Evolutionary conservation across 2,888 invertebrate genomes (phyloP).

Genomic region (Galeopsomyia nigrocyanea): DNA sequence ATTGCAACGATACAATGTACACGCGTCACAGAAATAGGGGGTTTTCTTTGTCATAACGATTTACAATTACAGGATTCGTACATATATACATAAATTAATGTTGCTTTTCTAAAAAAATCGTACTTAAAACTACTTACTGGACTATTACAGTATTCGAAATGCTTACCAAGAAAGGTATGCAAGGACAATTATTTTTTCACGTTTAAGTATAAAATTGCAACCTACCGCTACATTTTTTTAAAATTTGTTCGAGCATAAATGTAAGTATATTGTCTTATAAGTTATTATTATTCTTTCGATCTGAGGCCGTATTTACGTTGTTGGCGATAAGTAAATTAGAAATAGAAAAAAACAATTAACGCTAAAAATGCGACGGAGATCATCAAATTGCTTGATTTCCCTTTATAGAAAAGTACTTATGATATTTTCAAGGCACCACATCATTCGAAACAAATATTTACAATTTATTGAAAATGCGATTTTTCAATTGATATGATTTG

Average conservation of each 20-base stretch:
- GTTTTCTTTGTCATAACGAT: constrained; percentile 39
- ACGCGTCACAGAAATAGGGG: constrained; percentile 15
- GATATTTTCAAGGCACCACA: constrained; percentile 37
- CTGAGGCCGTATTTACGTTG: too few species aligned
- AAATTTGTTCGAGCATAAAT: too few species aligned
- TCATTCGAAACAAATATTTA: constrained; percentile 11
- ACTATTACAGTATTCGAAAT: too few species aligned
- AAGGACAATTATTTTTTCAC: too few species aligned
- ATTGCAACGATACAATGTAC: constrained; percentile 38
- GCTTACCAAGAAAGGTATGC: too few species aligned
- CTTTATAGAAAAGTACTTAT: not conserved
- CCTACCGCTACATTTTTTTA: too few species aligned
- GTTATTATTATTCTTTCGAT: too few species aligned
- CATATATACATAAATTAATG: constrained; percentile 17
- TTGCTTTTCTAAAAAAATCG: constrained; percentile 7
- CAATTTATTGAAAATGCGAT: not conserved
- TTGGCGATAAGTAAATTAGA: constrained; percentile 1
- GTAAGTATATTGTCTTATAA: too few species aligned
- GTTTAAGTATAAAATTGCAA: too few species aligned
- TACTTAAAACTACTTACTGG: constrained; percentile 3
- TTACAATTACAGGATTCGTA: constrained; percentile 15
- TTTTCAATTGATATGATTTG: not conserved
- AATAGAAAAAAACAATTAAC: constrained; percentile 3
- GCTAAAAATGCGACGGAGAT: constrained; percentile 39
- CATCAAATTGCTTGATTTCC: constrained; percentile 13